Base-by-base conservation (phyloP, 1,140 invertebrate genomes). In the Cotesia chilonis region DNA sequence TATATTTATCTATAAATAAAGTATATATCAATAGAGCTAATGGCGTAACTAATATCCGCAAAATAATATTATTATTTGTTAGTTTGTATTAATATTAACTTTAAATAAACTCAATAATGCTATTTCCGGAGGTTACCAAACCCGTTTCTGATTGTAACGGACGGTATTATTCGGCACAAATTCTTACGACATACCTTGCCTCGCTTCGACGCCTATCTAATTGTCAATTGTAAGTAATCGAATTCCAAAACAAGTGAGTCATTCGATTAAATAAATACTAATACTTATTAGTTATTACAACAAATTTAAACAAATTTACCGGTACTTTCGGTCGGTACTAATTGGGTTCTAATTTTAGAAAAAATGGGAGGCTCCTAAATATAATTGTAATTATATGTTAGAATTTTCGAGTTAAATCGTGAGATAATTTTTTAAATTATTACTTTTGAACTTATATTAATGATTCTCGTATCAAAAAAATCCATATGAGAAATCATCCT, bases 111-210 rank as follows among this genome's bases (percentile, higher is more conserved):
- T 10, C 7, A 9, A 28, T 28, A 28, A 59, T 3, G 54, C 28
- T 59, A 63, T 41, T 63, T 63, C 60, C 60, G 60, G 60, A 63
- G 38, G 60, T 41, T 41, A 63, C 60, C 60, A 35, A 59, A 59
- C 57, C 57, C 9, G 60, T 63, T 63, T 63, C n/a, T 66, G 51
- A 1, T 14, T 63, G 17, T 66, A 66, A 12, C 38, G 38, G 41
- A 52, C n/a, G 14, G 14, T 63, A 66, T 66, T 52, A 28, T 20
- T 52, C 7, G 41, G 47, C 10, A 54, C 64, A 38, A 38, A 66
- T 66, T 35, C 64, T 66, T 54, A 5, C 59, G 7, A 60, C 59
- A 60, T 60, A 36, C 28, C 17, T 9, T 28, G 28, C 28, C 3
- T 28, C 28, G 28, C 28, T 28, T 28, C 28, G 20, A 60, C 28